These are phyloP conservation scores for Brachionus asplanchnoidis DNA, from an alignment of 1,140 invertebrate species.

Conservation along the genomic window DNA sequence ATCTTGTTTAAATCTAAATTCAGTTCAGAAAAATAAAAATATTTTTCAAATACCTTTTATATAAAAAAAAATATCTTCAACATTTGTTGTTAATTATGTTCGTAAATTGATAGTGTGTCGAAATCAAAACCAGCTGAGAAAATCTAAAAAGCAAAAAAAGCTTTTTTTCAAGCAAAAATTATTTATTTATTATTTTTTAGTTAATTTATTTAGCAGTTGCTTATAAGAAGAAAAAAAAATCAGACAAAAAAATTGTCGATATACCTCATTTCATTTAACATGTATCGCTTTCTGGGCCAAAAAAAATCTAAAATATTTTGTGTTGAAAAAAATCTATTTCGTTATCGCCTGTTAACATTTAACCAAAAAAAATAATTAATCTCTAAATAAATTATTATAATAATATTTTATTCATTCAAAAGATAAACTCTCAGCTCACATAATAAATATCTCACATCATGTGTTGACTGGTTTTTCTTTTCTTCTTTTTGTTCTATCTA, in stretches of 20 bases:
- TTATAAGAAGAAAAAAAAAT: no score
- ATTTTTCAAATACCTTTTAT: no score
- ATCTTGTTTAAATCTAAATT: no score
- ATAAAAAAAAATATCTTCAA: no score
- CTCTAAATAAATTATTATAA: background rate
- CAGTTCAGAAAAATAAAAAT: no score
- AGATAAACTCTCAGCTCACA: background rate
- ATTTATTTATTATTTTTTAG: no score
- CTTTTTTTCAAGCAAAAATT: no score
- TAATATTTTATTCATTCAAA: background rate
- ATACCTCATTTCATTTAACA: background rate
- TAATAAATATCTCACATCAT: background rate
- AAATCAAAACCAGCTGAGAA: no score
- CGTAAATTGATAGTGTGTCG: no score
- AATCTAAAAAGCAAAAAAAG: no score
- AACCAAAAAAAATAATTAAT: background rate
- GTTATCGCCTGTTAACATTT: background rate
- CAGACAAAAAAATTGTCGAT: background rate
- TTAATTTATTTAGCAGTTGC: no score
- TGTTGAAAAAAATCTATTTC: background rate
- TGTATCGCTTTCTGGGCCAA: background rate
- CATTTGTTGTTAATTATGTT: no score
- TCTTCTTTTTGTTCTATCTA: background rate
- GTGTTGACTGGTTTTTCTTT: background rate
- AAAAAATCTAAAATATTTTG: background rate